phyloP scores from a whole-genome alignment of 2,113 vertebrate species.

The Psammodynastes pulverulentus region DNA sequence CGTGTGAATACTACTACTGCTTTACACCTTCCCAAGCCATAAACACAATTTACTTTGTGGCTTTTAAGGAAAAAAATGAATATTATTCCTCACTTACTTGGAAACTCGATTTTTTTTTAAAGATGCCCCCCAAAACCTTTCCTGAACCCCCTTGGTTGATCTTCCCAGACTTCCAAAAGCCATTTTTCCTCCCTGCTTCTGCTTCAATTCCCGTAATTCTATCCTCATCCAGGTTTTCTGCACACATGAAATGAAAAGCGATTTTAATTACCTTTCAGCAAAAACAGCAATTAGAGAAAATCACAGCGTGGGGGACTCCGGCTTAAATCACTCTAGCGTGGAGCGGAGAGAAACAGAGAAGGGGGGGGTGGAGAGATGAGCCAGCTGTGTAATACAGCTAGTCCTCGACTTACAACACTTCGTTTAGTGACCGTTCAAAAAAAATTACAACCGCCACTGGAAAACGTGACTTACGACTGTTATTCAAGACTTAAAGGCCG shows the following conservation, averaged over 20 bases:
- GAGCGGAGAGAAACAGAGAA: neutral
- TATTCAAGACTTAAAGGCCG: too few relatives aligned
- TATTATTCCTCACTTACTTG: too few relatives aligned
- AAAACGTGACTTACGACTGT: too few relatives aligned
- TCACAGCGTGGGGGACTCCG: slow-evolving; percentile 61
- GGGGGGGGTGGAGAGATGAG: neutral
- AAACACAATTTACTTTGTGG: too few relatives aligned
- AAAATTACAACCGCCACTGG: too few relatives aligned
- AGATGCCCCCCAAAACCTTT: neutral
- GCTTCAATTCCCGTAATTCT: slow-evolving; percentile 19
- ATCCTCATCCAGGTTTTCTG: slow-evolving; percentile 62
- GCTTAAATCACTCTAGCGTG: neutral
- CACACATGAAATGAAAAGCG: slow-evolving; percentile 71
- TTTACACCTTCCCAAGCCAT: too few relatives aligned
- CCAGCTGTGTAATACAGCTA: neutral
- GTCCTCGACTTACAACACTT: too few relatives aligned
- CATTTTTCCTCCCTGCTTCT: neutral
- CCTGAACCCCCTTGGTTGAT: fast-evolving
- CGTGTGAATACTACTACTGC: too few relatives aligned
- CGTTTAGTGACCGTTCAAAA: too few relatives aligned
- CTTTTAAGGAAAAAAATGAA: too few relatives aligned
- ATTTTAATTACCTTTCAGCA: slow-evolving; percentile 84
- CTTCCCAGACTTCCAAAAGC: neutral
- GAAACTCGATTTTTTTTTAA: too few relatives aligned
- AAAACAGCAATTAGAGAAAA: slow-evolving; percentile 85